Evolutionary conservation across 2,888 invertebrate species (phyloP), one percentile per base, ranked within the genome.

Genomic region (Pandemis heparana): DNA sequence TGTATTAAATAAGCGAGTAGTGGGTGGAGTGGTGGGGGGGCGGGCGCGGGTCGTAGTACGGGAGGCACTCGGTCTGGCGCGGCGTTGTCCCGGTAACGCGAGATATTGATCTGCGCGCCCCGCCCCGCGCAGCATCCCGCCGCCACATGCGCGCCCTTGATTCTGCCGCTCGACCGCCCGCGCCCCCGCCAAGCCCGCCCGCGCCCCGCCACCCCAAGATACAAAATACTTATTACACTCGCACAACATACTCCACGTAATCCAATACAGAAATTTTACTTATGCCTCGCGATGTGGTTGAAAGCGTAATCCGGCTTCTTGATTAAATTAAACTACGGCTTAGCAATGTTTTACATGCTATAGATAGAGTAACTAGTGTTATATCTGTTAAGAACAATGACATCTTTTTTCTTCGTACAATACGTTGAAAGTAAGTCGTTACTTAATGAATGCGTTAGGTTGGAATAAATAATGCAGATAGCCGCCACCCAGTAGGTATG

Each of bases 1-100:
- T 88, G 89, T 91, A 91, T 93, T 92, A 93, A 93, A 94, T 93
- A 93, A 94, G 91, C 90, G 92, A 90, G 87, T 89, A 90, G 91
- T 89, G 90, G 89, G 90, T 81, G 84, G 83, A 85, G 81, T 82
- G 79, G 76, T 78, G 78, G 81, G 80, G 79, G 48, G 79, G 82
- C 80, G 78, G 81, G 79, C 78, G 82, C 82, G 84, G 86, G 88
- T 88, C 90, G 92, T 91, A 93, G 94, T 92, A 94, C 94, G 91
- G 94, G 95, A 95, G 95, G 95, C 95, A 95, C 95, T 95, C 95
- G 93, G 95, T 95, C 95, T 95, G 95, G 95, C 95, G 92, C 94
- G 94, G 95, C 95, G 95, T 95, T 90, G 91, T 93, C 95, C 94
- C 94, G 94, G 95, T 88, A 92, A 95, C 95, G 89, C 85, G 90